Evolutionary conservation across 2,113 vertebrate genomes (phyloP).

Genomic region (Mormyrus lacerda): DNA sequence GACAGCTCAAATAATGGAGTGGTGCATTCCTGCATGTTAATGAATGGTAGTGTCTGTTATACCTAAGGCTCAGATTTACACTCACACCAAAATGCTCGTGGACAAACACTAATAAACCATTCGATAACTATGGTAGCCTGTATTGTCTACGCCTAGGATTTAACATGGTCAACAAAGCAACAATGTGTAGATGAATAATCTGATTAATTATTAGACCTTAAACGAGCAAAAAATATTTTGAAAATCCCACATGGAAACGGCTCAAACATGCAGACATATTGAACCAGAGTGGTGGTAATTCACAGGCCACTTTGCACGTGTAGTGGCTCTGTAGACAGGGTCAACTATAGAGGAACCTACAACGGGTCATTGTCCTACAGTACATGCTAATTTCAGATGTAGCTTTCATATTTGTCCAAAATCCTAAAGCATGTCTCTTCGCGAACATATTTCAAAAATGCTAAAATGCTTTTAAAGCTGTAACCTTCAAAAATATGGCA

Average conservation of each 20-base stretch:
- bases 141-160: background rate
- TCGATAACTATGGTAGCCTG: constrained; percentile 18
- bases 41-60: constrained; percentile 39
- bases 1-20: constrained; percentile 40
- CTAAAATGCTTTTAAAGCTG: background rate
- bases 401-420: background rate
- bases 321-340: background rate
- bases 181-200: background rate
- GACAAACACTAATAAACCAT: constrained; percentile 41
- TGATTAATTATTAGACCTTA: background rate
- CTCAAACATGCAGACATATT: background rate
- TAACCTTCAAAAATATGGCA: background rate
- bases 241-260: background rate
- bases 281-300: background rate
- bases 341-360: background rate
- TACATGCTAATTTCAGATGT: background rate
- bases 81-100: constrained; percentile 35
- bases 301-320: background rate
- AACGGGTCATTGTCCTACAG: background rate
- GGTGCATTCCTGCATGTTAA: constrained; percentile 57
- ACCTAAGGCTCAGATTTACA: constrained; percentile 22
- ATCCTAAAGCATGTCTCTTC: background rate
- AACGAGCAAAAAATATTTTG: background rate
- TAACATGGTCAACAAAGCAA: background rate
- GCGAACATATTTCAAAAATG: background rate